These are phyloP conservation scores for Sceloporus undulatus DNA, from an alignment of 2,113 vertebrate genomes.

Conservation along the genomic window DNA sequence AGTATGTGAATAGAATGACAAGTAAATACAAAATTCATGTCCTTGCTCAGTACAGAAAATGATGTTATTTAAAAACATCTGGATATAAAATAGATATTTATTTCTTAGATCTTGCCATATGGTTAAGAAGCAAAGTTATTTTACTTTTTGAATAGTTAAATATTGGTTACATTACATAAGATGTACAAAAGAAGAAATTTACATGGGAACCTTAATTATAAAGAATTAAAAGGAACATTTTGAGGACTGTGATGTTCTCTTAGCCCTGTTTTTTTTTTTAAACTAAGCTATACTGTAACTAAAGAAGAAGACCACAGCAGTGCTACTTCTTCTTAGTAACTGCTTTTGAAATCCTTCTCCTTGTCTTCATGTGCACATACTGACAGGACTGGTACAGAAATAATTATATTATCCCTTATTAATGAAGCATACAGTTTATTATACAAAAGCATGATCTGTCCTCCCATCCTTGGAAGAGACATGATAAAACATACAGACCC, in stretches of 20 bases:
- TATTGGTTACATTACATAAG: not conserved
- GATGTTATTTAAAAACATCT: not conserved
- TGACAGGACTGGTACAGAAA: conserved; percentile 7
- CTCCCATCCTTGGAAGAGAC: conserved; percentile 29
- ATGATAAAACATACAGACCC: conserved; percentile 34
- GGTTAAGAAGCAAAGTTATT: not conserved
- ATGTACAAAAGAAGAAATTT: not conserved
- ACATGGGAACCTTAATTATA: not conserved
- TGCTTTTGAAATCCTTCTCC: conserved; percentile 20
- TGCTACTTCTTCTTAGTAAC: not conserved
- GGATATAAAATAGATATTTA: not conserved
- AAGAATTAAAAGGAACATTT: conserved; percentile 1
- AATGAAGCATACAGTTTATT: conserved; percentile 51
- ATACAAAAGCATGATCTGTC: conserved; percentile 42
- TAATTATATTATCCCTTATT: conserved; percentile 48
- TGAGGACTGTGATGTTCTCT: not conserved
- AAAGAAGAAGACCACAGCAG: too few species aligned
- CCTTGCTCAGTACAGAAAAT: not conserved
- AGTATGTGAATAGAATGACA: not conserved
- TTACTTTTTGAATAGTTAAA: not conserved
- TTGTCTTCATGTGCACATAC: conserved; percentile 47
- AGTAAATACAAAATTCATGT: not conserved
- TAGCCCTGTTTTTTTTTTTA: not conserved
- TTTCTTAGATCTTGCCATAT: not conserved
- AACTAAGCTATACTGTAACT: not conserved